phyloP scores from a whole-genome alignment of 2,113 vertebrate genomes.

The Psittacara wagleri region DNA sequence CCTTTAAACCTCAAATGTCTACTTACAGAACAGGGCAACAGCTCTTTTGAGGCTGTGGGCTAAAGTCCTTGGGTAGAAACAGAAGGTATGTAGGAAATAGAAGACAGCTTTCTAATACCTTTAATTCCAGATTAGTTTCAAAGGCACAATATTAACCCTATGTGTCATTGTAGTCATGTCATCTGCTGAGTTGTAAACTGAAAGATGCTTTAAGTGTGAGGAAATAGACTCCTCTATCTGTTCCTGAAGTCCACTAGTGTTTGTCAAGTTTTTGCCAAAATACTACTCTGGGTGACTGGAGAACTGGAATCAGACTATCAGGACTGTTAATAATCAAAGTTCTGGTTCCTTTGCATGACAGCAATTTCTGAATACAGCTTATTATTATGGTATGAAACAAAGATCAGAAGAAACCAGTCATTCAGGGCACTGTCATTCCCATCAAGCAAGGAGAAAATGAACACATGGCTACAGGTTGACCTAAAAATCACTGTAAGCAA shows the following conservation, averaged over 20 bases:
- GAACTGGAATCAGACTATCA: not conserved
- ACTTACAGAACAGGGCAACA: not conserved
- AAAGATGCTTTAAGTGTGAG: not conserved
- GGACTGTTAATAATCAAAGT: conserved; percentile 1
- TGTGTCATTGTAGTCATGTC: not conserved
- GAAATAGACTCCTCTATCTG: not conserved
- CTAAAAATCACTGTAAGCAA: not conserved
- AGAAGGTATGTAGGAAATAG: not conserved
- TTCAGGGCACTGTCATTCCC: not conserved
- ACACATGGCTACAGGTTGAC: not conserved
- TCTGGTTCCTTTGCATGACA: not conserved
- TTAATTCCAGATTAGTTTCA: not conserved
- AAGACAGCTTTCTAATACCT: not conserved
- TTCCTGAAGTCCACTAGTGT: not conserved
- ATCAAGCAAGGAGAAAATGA: not conserved
- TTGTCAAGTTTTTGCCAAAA: not conserved
- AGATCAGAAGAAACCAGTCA: not conserved
- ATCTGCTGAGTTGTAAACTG: not conserved
- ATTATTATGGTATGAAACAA: not conserved
- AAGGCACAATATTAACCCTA: not conserved
- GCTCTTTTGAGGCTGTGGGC: not conserved
- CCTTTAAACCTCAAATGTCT: not conserved
- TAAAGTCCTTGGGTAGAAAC: not conserved
- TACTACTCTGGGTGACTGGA: not conserved
- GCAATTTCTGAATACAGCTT: not conserved